These are phyloP conservation scores for Drosophila miranda DNA, from an alignment of 1,140 invertebrate species.

Conservation along the genomic window DNA sequence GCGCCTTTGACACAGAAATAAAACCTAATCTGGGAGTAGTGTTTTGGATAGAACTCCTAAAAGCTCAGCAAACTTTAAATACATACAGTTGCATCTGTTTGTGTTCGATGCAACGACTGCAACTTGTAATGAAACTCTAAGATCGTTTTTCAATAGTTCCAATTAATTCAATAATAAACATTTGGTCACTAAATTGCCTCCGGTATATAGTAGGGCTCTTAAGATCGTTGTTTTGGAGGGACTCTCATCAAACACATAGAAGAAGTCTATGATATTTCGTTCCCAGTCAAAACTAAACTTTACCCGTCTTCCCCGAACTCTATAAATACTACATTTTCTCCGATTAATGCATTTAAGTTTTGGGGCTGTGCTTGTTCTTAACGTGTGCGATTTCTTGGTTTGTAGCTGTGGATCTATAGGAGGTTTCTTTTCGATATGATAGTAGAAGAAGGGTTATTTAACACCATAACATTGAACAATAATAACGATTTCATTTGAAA, in stretches of 20 bases:
- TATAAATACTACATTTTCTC: constrained; percentile 1
- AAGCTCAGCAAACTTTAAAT: constrained; percentile 27
- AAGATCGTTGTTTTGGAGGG: neutral
- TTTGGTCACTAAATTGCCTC: constrained; percentile 35
- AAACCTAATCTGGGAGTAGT: constrained; percentile 79
- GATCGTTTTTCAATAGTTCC: neutral
- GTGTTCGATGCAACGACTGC: neutral
- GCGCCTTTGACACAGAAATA: constrained; percentile 29
- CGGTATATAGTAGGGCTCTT: constrained; percentile 43
- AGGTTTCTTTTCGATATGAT: constrained; percentile 53
- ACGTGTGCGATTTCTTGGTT: constrained; percentile 22
- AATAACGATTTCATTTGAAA: constrained; percentile 58
- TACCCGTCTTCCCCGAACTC: constrained; percentile 50
- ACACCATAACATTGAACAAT: constrained; percentile 64
- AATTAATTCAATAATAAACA: too few relatives aligned
- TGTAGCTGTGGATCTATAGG: constrained; percentile 11
- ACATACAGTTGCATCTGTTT: constrained; percentile 11
- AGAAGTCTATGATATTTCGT: neutral
- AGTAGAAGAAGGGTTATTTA: constrained; percentile 14
- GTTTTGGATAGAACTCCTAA: constrained; percentile 25
- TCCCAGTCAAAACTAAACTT: constrained; percentile 1
- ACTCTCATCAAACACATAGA: too few relatives aligned
- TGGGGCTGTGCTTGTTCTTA: constrained; percentile 32
- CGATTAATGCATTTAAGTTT: constrained; percentile 27
- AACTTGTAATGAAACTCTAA: neutral